phyloP scores from a whole-genome alignment of 2,888 invertebrate species.

The Brachyptera risi region DNA sequence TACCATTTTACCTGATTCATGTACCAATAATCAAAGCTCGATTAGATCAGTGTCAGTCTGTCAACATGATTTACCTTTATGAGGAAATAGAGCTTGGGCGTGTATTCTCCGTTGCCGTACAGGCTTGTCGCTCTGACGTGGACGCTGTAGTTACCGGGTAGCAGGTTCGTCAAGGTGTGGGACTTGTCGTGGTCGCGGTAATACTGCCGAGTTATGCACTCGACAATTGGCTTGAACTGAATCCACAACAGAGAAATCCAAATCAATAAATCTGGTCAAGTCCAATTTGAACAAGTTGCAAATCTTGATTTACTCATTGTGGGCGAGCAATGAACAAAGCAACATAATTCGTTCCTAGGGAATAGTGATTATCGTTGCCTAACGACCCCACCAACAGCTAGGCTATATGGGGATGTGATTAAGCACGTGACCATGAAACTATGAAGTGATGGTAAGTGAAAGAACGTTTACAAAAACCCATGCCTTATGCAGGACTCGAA shows the following conservation, averaged over 20 bases:
- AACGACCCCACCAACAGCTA: too few relatives aligned
- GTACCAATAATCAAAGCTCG: too few relatives aligned
- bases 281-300: too few relatives aligned
- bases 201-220: slow-evolving; percentile 65
- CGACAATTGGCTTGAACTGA: slow-evolving; percentile 52
- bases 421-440: too few relatives aligned
- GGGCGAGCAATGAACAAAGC: background rate
- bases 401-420: too few relatives aligned
- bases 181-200: slow-evolving; percentile 51
- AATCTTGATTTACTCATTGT: background rate
- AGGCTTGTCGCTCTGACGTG: slow-evolving; percentile 72
- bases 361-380: too few relatives aligned
- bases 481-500: too few relatives aligned
- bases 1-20: too few relatives aligned
- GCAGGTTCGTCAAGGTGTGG: slow-evolving; percentile 53
- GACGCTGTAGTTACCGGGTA: slow-evolving; percentile 79
- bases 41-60: too few relatives aligned
- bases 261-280: background rate
- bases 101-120: slow-evolving; percentile 65
- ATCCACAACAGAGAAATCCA: slow-evolving; percentile 40
- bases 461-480: too few relatives aligned
- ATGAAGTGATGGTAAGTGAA: too few relatives aligned
- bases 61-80: slow-evolving; percentile 61
- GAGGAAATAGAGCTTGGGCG: slow-evolving; percentile 53
- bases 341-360: too few relatives aligned